Evolutionary conservation across 2,113 vertebrate genomes (phyloP).

Genomic region (Excalfactoria chinensis): DNA sequence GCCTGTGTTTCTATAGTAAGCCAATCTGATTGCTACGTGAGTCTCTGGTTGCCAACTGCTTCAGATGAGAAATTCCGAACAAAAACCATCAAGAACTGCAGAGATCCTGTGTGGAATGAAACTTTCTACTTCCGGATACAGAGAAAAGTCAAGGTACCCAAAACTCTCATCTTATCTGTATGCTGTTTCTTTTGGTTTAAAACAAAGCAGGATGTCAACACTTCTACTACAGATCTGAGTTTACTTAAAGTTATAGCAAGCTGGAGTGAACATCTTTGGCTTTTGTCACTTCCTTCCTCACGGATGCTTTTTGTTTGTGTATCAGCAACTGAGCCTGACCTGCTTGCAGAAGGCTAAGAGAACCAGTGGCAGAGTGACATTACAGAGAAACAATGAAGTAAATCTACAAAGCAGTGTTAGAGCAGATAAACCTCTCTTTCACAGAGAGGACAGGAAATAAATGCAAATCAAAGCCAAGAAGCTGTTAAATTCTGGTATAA

Average conservation of each 20-base stretch:
- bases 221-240: not conserved
- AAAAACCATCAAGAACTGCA: constrained; percentile 72
- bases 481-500: not conserved
- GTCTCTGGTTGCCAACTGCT: constrained; percentile 79
- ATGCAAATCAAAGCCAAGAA: not conserved
- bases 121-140: constrained; percentile 79
- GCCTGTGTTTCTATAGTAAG: constrained; percentile 44
- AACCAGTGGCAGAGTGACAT: not conserved
- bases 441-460: not conserved
- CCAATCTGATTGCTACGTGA: constrained; percentile 80
- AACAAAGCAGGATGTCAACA: not conserved
- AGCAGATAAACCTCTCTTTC: not conserved
- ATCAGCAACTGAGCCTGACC: not conserved
- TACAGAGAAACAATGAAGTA: not conserved
- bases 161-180: not conserved
- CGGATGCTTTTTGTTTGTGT: not conserved
- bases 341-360: not conserved
- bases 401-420: not conserved
- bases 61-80: constrained; percentile 71
- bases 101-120: constrained; percentile 82
- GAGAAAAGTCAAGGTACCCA: constrained; percentile 77
- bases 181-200: not conserved
- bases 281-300: not conserved
- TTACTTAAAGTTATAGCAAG: not conserved
- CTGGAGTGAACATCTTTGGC: not conserved